Evolutionary conservation across 2,888 invertebrate genomes (phyloP).

Genomic region (Spicauda simplicius): DNA sequence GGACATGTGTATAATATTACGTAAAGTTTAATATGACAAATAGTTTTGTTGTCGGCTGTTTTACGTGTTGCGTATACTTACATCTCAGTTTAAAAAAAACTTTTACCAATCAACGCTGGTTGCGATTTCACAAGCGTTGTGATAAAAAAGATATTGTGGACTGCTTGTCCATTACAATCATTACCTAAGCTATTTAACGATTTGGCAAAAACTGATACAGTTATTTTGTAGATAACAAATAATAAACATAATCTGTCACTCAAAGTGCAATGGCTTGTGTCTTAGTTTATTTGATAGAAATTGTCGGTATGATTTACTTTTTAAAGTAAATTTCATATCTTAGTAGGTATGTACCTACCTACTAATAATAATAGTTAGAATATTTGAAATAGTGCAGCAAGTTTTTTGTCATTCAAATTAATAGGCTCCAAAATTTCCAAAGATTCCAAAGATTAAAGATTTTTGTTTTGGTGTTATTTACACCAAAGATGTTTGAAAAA

Average conservation of each 20-base stretch:
- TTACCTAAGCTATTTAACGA: slow-evolving; percentile 33
- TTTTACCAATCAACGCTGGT: slow-evolving; percentile 25
- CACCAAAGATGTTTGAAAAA: too few species aligned
- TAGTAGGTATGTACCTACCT: too few species aligned
- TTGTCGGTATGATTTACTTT: background rate
- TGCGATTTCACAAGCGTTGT: slow-evolving; percentile 31
- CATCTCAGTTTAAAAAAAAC: slow-evolving; percentile 27
- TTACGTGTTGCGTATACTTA: slow-evolving; percentile 29
- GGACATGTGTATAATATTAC: slow-evolving; percentile 26
- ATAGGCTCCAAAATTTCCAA: too few species aligned
- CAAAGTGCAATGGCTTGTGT: background rate
- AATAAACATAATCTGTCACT: background rate
- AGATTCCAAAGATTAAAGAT: too few species aligned
- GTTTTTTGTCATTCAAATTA: too few species aligned
- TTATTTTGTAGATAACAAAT: background rate
- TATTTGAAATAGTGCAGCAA: too few species aligned
- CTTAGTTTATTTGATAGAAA: background rate
- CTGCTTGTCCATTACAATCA: slow-evolving; percentile 4
- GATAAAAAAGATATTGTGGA: slow-evolving; percentile 26
- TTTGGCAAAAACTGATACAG: slow-evolving; percentile 17
- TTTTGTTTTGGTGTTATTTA: too few species aligned
- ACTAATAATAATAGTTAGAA: too few species aligned
- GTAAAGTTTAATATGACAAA: slow-evolving; percentile 36
- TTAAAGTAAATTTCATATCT: too few species aligned
- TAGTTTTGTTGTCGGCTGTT: slow-evolving; percentile 30